phyloP scores from a whole-genome alignment of 2,797 vertebrate species.

The Ispidina lecontei region DNA sequence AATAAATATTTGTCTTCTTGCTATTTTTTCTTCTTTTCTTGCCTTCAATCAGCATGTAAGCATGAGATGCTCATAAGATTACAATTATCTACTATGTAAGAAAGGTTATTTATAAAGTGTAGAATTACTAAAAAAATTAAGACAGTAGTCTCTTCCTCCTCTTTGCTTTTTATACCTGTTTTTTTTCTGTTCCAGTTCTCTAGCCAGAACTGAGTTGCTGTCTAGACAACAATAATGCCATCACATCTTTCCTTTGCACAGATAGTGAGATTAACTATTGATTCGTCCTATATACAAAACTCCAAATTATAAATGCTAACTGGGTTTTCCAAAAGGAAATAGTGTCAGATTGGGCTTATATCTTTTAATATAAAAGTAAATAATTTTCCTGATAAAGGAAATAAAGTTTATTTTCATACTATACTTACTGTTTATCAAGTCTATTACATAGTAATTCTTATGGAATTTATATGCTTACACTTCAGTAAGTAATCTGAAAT shows the following conservation, averaged over 20 bases:
- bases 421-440: background rate
- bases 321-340: background rate
- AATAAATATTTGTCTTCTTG: background rate
- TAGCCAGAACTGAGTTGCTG: background rate
- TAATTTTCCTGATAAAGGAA: background rate
- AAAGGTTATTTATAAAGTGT: background rate
- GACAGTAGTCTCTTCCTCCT: background rate
- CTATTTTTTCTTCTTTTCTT: slow-evolving; percentile 29
- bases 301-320: background rate
- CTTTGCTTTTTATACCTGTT: background rate
- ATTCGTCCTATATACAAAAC: background rate
- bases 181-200: background rate
- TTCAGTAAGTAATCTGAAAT: background rate
- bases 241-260: background rate
- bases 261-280: background rate
- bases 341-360: background rate
- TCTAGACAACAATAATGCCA: background rate
- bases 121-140: background rate
- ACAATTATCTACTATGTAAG: background rate
- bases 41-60: background rate
- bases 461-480: background rate
- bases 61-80: background rate
- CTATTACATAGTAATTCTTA: background rate
- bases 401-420: background rate
- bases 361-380: background rate